Conservation (phyloP, 2,888 invertebrate genomes). For the Phragmatobia fuliginosa region DNA sequence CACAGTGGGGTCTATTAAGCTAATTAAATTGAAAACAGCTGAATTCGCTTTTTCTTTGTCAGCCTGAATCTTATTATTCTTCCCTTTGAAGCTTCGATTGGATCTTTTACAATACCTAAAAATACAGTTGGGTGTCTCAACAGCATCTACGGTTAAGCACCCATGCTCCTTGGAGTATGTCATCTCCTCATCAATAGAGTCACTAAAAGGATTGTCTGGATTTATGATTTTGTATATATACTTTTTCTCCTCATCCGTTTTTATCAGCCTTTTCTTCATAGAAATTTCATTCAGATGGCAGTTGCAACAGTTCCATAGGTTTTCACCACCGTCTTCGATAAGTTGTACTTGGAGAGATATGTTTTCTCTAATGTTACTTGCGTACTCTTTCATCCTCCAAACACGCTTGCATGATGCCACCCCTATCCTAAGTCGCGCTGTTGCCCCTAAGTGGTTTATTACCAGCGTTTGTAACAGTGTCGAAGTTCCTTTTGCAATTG, state of each 20-base stretch:
- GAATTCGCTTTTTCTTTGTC: too few relatives aligned
- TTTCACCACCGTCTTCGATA: slow-evolving; percentile 3
- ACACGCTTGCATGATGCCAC: not conserved
- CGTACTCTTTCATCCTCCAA: not conserved
- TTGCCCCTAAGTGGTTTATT: too few relatives aligned
- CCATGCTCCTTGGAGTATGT: too few relatives aligned
- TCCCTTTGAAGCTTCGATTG: not conserved
- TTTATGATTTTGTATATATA: slow-evolving; percentile 1
- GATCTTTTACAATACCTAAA: not conserved
- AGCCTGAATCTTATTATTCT: too few relatives aligned
- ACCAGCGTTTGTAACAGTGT: too few relatives aligned
- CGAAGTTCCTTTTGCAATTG: not conserved
- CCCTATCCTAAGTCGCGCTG: not conserved
- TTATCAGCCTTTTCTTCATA: not conserved
- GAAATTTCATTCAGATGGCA: not conserved
- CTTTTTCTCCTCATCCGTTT: not conserved
- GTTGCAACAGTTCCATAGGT: slow-evolving; percentile 6
- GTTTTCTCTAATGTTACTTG: not conserved
- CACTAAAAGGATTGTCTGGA: not conserved
- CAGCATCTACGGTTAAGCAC: not conserved
- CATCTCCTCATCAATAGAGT: not conserved
- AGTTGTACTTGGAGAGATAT: not conserved
- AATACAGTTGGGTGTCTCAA: not conserved
- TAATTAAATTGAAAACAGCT: too few relatives aligned
- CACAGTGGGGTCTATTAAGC: too few relatives aligned